Percentiles rank a stretch among this genome's conserved stretches.
phyloP scores from a whole-genome alignment of 64 coral and sea anemone species.

The Actinia equina region DNA sequence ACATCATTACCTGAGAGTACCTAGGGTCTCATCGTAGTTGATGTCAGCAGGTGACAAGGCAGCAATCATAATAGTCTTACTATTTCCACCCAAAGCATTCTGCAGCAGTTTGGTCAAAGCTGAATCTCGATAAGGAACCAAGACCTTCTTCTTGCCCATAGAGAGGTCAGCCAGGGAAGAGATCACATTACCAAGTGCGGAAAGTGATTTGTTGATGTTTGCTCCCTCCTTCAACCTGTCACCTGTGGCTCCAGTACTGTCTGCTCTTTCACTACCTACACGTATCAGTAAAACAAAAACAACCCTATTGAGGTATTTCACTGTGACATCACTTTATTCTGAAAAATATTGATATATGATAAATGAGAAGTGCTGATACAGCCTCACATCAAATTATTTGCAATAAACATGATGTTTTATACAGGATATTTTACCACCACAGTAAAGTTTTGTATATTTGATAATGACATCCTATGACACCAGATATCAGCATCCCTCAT shows the following conservation, averaged over 20 bases:
- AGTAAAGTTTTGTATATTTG: no score
- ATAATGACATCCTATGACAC: no score
- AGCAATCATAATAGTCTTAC: conserved; percentile 99
- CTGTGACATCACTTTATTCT: no score
- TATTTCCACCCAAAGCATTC: conserved; percentile 99
- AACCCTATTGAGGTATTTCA: neutral
- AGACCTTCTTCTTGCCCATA: conserved; percentile 98
- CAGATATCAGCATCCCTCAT: no score
- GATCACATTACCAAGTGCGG: conserved; percentile 95
- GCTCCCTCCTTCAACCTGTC: conserved; percentile 97
- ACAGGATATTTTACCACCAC: no score
- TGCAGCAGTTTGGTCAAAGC: conserved; percentile 93
- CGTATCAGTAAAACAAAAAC: neutral
- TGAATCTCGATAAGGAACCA: conserved; percentile 98
- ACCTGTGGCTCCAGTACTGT: conserved; percentile 97
- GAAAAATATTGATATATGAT: no score
- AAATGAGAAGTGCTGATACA: no score
- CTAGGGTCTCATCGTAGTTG: conserved; percentile 97
- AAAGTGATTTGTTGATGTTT: conserved; percentile 98
- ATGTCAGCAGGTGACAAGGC: conserved; percentile 97
- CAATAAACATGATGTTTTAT: no score
- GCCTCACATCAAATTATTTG: no score
- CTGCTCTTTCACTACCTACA: conserved; percentile 99
- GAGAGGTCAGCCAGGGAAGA: conserved; percentile 93
- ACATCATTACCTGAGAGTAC: conserved; percentile 87